Base-by-base conservation (phyloP, 1,140 invertebrate species). In the Odontomachus brunneus region DNA sequence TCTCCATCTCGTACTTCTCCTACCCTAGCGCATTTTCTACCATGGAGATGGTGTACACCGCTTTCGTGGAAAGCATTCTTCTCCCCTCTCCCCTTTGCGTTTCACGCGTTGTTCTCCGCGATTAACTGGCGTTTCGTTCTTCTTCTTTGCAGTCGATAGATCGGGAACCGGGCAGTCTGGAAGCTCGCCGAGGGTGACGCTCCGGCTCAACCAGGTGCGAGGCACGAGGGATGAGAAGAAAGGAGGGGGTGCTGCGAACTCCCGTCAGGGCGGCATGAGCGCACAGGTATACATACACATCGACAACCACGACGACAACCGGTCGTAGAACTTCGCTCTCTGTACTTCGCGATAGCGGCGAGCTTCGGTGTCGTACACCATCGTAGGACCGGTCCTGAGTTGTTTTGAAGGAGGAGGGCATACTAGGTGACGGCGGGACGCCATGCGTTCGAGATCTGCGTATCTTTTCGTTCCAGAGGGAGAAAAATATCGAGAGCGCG, bases 151-250 rank as follows among this genome's bases (percentile, higher is more conserved):
- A 94, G 93, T 94, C 84, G 94, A 94, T 73, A 95, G 94, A 93
- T 94, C 94, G 83, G 92, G 90, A 91, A 91, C 89, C 67, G 91
- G 91, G 84, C 91, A 92, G 89, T 89, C 91, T 86, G 91, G 90
- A 89, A 91, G 92, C 82, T 95, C 95, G 74, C 95, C 95, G 44
- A 92, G 95, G 76, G 94, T 96, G 71, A 95, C 95, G 88, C 92
- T 96, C 62, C 94, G 95, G 85, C 94, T 96, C 81, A 95, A 95
- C 88, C 94, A 95, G 76, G 93, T 95, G 73, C 92, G 94, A 38
- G 91, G 94, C 78, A 65, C 93, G 74, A 94, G 94, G 93, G 95
- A 95, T 95, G 94, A 95, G 73, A 95, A 95, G 84, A 95, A 95
- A 91, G 86, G 83, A 53, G 80, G 82, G 51, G 55, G 82, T 49